Base-by-base conservation (phyloP, 2,888 invertebrate species). In the Stenurella melanura region DNA sequence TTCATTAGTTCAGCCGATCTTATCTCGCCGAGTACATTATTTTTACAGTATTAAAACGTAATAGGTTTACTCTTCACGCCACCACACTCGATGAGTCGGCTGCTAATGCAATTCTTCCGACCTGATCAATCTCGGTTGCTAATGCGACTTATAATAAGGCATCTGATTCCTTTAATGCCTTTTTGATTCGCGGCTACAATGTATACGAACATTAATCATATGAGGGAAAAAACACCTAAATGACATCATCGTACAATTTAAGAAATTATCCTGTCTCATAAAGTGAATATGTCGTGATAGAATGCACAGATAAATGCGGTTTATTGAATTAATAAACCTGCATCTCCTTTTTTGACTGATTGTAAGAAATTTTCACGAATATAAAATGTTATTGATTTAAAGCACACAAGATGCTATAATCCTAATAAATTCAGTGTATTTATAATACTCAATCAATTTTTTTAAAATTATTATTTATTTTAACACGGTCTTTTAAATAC, bases 1-100 rank as follows among this genome's bases (percentile, higher is more conserved):
- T 83, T 83, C 83, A 83, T 83, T 83, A 83, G 77, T 74, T 73
- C 76, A 69, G 74, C 70, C 75, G 82, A 83, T 80, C 79, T 79
- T 82, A 81, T 82, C 81, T 75, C 77, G 17, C 34, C 70, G 34
- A 78, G 67, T 30, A 54, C 18, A 72, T 67, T 61, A 74, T 68
- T 74, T 68, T 74, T 74, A 68, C 61, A 57, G 61, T 50, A 19
- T 56, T 64, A 57, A 66, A 66, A 38, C 54, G 21, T 61, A 54
- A 54, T 50, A 18, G 63, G 72, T 42, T 60, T 70, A 70, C 38
- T 19, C 19, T 56, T 67, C 70, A 57, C 70, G 60, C 60, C 58
- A 70, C 70, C 70, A 60, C 60, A 9, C 21, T 70, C 70, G 60
- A 60, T 68, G 68, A 57, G 50, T 34, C 38, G 42, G 42, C 34